These are phyloP conservation scores for Parochlus steinenii DNA, from an alignment of 2,888 invertebrate species.

Conservation along the genomic window DNA sequence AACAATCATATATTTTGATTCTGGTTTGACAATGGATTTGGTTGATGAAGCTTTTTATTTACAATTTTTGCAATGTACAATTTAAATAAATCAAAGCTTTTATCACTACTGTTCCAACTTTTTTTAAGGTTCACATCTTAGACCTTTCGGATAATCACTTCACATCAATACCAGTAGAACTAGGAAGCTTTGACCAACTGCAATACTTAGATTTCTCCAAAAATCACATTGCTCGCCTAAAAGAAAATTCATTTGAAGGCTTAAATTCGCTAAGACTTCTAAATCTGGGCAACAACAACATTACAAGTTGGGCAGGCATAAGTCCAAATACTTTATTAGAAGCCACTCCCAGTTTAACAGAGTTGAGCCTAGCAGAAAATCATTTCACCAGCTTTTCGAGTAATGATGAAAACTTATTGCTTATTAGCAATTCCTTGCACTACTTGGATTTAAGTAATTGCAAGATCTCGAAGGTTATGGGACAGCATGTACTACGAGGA, in stretches of 20 bases:
- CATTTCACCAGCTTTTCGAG: slow-evolving; percentile 36
- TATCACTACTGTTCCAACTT: slow-evolving; percentile 11
- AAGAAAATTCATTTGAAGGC: slow-evolving; percentile 32
- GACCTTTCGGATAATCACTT: slow-evolving; percentile 48
- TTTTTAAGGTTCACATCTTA: slow-evolving; percentile 42
- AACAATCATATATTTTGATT: too few relatives aligned
- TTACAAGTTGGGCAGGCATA: slow-evolving; percentile 39
- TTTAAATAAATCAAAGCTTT: slow-evolving; percentile 13
- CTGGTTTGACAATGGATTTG: too few relatives aligned
- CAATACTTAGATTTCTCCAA: slow-evolving; percentile 35
- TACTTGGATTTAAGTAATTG: slow-evolving; percentile 44
- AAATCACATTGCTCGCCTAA: slow-evolving; percentile 37
- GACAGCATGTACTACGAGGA: slow-evolving; percentile 23
- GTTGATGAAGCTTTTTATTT: too few relatives aligned
- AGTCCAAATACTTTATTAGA: slow-evolving; percentile 35
- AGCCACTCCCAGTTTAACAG: slow-evolving; percentile 34
- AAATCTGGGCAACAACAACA: slow-evolving; percentile 44
- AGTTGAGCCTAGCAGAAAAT: slow-evolving; percentile 48
- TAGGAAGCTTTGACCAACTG: slow-evolving; percentile 34
- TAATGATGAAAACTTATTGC: slow-evolving; percentile 33
- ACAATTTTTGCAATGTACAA: not conserved
- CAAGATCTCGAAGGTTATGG: slow-evolving; percentile 37
- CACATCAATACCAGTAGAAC: slow-evolving; percentile 33
- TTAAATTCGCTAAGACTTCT: slow-evolving; percentile 39
- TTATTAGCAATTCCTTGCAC: slow-evolving; percentile 40